Percentiles rank a stretch among this genome's conserved stretches.
phyloP scores from a whole-genome alignment of 2,113 vertebrate genomes.

The Noctilio leporinus region DNA sequence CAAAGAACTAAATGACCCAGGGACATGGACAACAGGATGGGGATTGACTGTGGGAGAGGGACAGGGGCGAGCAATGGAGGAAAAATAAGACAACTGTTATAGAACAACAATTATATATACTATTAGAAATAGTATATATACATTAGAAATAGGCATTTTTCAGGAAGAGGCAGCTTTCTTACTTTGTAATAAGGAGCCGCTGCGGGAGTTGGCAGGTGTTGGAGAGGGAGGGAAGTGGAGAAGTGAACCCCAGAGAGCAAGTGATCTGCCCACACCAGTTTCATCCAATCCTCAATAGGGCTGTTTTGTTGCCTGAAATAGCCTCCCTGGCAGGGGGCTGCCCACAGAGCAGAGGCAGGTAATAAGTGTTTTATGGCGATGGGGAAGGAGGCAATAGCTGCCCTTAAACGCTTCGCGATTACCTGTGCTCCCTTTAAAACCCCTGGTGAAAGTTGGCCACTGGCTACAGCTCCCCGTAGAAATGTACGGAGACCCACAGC shows the following conservation, averaged over 20 bases:
- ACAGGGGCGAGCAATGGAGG: no score
- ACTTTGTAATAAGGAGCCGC: not conserved
- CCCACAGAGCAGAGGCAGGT: no score
- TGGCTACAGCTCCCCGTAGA: not conserved
- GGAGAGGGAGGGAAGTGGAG: not conserved
- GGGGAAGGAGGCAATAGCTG: not conserved
- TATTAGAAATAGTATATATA: no score
- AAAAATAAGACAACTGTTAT: no score
- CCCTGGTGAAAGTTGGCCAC: rapidly evolving
- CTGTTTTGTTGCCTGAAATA: not conserved
- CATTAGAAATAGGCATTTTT: not conserved
- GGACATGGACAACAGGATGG: no score
- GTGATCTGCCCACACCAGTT: not conserved
- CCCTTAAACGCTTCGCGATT: not conserved
- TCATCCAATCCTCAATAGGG: not conserved
- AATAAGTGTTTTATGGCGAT: not conserved
- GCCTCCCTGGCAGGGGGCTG: not conserved
- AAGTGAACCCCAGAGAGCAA: not conserved
- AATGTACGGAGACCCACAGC: not conserved
- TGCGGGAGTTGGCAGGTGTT: not conserved
- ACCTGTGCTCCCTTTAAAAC: not conserved
- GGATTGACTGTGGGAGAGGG: no score
- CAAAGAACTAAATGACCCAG: no score
- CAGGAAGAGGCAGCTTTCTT: not conserved
- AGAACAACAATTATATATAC: no score